Percentiles rank a stretch among this genome's conserved stretches.
phyloP scores from a whole-genome alignment of 1,140 invertebrate species.

The Trichonephila inaurata region DNA sequence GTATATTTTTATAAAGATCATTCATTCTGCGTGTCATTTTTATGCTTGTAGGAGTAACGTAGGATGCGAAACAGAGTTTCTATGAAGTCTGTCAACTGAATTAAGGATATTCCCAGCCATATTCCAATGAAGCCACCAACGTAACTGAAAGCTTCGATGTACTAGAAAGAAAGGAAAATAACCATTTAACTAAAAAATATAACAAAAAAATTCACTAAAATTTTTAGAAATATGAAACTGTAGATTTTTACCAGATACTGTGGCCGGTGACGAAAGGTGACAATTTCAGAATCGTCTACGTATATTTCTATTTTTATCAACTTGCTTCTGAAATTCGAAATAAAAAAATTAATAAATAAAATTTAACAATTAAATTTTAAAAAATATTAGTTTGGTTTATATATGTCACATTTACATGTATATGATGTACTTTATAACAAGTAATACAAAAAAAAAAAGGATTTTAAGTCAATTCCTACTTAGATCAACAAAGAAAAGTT shows the following conservation, averaged over 20 bases:
- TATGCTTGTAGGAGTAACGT: background rate
- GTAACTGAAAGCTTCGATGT: conserved; percentile 36
- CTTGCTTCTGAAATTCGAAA: background rate
- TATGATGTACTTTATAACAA: too few relatives aligned
- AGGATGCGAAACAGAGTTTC: conserved; percentile 17
- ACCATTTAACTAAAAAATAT: background rate
- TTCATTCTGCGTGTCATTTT: background rate
- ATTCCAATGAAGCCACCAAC: conserved; percentile 54
- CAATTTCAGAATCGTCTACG: background rate
- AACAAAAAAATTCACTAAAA: too few relatives aligned
- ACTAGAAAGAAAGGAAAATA: background rate
- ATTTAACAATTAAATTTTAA: too few relatives aligned
- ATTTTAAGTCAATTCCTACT: too few relatives aligned
- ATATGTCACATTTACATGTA: too few relatives aligned
- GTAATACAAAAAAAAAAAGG: too few relatives aligned
- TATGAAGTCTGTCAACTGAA: conserved; percentile 40
- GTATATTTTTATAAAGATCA: background rate
- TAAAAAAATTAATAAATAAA: too few relatives aligned
- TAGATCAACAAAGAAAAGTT: too few relatives aligned
- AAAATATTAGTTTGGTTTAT: too few relatives aligned
- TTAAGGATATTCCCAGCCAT: conserved; percentile 51
- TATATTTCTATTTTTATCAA: conserved; percentile 31
- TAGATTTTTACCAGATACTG: conserved; percentile 25
- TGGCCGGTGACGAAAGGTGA: conserved; percentile 4
- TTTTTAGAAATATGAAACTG: too few relatives aligned